A percentile compares a stretch with the other conserved stretches of the same genome.
phyloP scores from a whole-genome alignment of 1,140 invertebrate genomes.

The Radopholus similis region DNA sequence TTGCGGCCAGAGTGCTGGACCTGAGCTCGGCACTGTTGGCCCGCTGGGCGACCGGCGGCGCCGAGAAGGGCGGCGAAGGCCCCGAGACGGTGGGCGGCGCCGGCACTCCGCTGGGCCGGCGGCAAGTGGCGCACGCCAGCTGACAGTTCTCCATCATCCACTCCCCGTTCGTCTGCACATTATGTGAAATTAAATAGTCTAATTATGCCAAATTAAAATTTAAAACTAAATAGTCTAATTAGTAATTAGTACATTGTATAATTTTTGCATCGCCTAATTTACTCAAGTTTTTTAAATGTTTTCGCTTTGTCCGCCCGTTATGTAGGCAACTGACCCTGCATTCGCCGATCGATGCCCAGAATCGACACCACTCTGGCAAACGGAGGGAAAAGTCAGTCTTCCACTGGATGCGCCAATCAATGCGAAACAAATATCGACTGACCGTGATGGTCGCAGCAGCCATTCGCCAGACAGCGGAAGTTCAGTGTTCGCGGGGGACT shows the following conservation, averaged over 20 bases:
- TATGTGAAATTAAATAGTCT: too few relatives aligned
- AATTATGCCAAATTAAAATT: too few relatives aligned
- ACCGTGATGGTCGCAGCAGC: constrained; percentile 47
- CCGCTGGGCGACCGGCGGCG: background rate
- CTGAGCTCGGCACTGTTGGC: background rate
- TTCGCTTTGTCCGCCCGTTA: too few relatives aligned
- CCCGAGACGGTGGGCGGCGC: too few relatives aligned
- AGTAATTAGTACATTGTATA: too few relatives aligned
- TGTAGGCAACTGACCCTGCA: too few relatives aligned
- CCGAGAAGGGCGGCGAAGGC: background rate
- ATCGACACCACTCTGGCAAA: constrained; percentile 41
- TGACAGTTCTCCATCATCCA: constrained; percentile 46
- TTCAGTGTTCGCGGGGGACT: constrained; percentile 37
- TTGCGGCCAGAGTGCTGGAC: background rate
- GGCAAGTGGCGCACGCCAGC: constrained; percentile 23
- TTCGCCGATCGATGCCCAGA: constrained; percentile 45
- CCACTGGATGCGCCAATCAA: background rate
- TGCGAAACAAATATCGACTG: too few relatives aligned
- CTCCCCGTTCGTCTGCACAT: constrained; percentile 33
- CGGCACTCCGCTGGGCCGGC: too few relatives aligned
- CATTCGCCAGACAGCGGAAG: constrained; percentile 42
- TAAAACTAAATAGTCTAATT: too few relatives aligned
- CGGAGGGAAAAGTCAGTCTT: too few relatives aligned
- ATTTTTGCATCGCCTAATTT: too few relatives aligned
- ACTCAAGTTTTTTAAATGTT: too few relatives aligned